A percentile compares a stretch with the other conserved stretches of the same genome.
These are phyloP conservation scores for Rhinoderma darwinii DNA, from an alignment of 2,113 vertebrate species.

Conservation along the genomic window DNA sequence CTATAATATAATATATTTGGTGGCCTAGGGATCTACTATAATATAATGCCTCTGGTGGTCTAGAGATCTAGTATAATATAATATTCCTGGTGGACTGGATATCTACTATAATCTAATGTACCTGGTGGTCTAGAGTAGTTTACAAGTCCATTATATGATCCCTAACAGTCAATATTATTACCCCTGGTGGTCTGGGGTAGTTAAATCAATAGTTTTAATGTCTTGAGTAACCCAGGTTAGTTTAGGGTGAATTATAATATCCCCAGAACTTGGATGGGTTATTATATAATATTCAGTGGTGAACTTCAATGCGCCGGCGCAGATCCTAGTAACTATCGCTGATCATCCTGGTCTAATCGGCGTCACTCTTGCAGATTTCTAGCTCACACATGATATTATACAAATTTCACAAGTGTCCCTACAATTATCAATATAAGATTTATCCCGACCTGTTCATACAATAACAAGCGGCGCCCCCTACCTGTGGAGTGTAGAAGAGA, in stretches of 20 bases:
- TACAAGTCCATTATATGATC: background rate
- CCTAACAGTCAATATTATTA: too few species aligned
- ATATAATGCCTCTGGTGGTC: background rate
- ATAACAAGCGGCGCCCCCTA: constrained; percentile 61
- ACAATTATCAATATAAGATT: background rate
- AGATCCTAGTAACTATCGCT: too few species aligned
- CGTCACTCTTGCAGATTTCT: too few species aligned
- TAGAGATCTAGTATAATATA: background rate
- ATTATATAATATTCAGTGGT: too few species aligned
- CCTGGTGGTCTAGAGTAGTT: background rate
- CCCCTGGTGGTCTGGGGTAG: background rate
- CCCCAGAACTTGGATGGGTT: too few species aligned
- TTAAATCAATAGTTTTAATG: too few species aligned
- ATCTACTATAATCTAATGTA: background rate
- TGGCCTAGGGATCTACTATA: background rate
- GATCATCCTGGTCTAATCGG: too few species aligned
- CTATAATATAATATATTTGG: background rate
- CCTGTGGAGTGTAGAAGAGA: constrained; percentile 96
- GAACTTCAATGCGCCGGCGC: too few species aligned
- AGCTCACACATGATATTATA: too few species aligned
- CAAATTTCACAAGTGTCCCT: background rate
- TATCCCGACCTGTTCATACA: background rate
- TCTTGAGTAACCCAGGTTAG: too few species aligned
- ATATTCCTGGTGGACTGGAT: background rate
- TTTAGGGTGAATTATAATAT: too few species aligned